Evolutionary conservation across 2,113 vertebrate species (phyloP).

Genomic region (Sorex araneus): DNA sequence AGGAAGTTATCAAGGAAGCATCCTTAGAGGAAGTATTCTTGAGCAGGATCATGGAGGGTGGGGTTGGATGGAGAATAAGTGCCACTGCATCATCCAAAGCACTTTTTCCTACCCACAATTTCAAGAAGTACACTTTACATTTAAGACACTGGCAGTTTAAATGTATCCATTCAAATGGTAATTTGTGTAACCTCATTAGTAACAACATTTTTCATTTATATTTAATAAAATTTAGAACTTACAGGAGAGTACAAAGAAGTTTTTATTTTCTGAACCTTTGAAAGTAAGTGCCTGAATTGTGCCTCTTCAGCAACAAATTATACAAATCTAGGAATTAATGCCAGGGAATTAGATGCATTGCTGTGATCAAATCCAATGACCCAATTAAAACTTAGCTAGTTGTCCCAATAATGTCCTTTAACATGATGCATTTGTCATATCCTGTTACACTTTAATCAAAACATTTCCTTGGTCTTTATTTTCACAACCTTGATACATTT

Average conservation of each 20-base stretch:
- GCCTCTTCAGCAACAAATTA: not conserved
- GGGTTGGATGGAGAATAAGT: slow-evolving; percentile 6
- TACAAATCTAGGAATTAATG: slow-evolving; percentile 60
- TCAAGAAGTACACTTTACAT: slow-evolving; percentile 31
- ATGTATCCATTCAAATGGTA: slow-evolving; percentile 1
- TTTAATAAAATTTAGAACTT: slow-evolving; percentile 51
- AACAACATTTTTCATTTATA: slow-evolving; percentile 40
- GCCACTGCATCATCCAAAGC: not conserved
- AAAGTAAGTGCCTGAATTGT: not conserved
- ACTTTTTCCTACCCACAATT: slow-evolving; percentile 1
- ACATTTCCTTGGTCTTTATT: slow-evolving; percentile 31
- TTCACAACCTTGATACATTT: slow-evolving; percentile 45
- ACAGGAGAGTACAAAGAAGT: not conserved
- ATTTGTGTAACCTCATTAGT: not conserved
- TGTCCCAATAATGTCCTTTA: slow-evolving; percentile 43
- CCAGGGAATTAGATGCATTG: not conserved
- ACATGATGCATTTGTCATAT: slow-evolving; percentile 8
- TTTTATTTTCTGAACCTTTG: not conserved
- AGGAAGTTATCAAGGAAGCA: not conserved
- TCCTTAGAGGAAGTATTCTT: slow-evolving; percentile 37
- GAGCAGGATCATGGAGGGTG: slow-evolving; percentile 25
- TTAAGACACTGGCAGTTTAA: slow-evolving; percentile 22
- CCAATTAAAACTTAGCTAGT: slow-evolving; percentile 22
- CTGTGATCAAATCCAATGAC: slow-evolving; percentile 3
- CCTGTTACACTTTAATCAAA: slow-evolving; percentile 46